These are phyloP conservation scores for Polydrusus cervinus DNA, from an alignment of 2,888 invertebrate species.

Conservation along the genomic window DNA sequence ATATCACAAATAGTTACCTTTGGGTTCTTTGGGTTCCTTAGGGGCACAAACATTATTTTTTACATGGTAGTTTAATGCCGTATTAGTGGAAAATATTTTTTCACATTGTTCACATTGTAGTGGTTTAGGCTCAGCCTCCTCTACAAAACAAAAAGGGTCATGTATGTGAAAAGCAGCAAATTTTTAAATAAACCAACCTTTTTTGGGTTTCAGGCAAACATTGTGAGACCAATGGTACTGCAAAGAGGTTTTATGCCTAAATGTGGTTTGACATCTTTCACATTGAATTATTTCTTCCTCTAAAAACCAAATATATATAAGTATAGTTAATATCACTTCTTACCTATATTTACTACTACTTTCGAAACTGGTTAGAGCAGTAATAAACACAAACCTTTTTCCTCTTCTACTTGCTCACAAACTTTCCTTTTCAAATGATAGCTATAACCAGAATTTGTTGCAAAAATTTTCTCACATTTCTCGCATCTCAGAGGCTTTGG, in stretches of 20 bases:
- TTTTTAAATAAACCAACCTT: conserved; percentile 34
- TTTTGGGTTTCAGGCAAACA: conserved; percentile 52
- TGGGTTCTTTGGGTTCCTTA: conserved; percentile 54
- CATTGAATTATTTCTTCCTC: conserved; percentile 52
- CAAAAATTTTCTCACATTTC: conserved; percentile 47
- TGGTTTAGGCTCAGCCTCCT: conserved; percentile 50
- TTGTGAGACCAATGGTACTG: conserved; percentile 48
- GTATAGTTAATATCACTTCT: neutral
- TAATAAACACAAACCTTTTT: conserved; percentile 48
- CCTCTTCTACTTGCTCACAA: conserved; percentile 49
- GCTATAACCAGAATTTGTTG: conserved; percentile 48
- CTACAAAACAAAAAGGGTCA: conserved; percentile 29
- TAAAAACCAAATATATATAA: conserved; percentile 22
- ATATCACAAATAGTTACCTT: conserved; percentile 35
- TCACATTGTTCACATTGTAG: conserved; percentile 53
- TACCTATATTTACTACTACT: no score
- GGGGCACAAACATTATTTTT: conserved; percentile 53
- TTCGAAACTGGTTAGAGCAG: no score
- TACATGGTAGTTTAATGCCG: conserved; percentile 49
- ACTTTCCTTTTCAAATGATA: conserved; percentile 50
- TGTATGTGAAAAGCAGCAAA: neutral
- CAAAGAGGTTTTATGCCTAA: conserved; percentile 47
- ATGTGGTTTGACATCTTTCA: conserved; percentile 44
- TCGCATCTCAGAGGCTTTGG: conserved; percentile 39
- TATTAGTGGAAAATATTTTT: conserved; percentile 52